Evolutionary conservation across 2,888 invertebrate genomes (phyloP), one percentile per base, ranked within the genome.

Genomic region (Drosophila austrosaltans): DNA sequence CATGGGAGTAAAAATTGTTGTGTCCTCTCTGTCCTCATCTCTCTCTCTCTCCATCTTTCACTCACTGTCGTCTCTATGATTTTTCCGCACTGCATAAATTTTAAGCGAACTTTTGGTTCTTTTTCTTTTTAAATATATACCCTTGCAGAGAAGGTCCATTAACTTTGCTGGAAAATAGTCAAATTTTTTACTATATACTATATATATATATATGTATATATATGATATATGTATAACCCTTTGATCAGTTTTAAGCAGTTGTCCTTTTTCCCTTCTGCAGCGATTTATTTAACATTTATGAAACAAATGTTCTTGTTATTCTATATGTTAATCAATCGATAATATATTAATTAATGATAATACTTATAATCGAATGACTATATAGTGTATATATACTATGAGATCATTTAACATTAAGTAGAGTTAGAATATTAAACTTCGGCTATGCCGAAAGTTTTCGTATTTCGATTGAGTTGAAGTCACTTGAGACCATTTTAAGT

Each of bases 401-500:
- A 1, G 10, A 48, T 30, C 6, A 30, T 30, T 28, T 28, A 30
- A 12, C 2, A 12, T 48, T 12, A 10, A 12, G 12, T 48, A 48
- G 1, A 40, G 40, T 48, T 22, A 48, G 8, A 48, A 48, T 48
- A 48, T 48, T 10, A 8, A 8, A 36, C 1, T 36, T 48, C 12
- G 48, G 48, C 10, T 48, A 48, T 48, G 48, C 48, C 40, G 30
- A 42, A 58, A 53, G 16, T 56, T 65, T 79, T 30, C 58, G 61
- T 63, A 10, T 25, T 48, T 48, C 48, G 7, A 48, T 53, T n/a
- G 44, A 48, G 28, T 53, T 54, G 20, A 36, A 63, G 54, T 71
- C 84, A 77, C 88, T 84, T 77, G 88, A 84, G 88, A 84, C 88
- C 83, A 65, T 82, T 84, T 84, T 76, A 85, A 85, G 88, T 81